Evolutionary conservation across 2,888 invertebrate genomes (phyloP).

Genomic region (Parasteatoda lunata): DNA sequence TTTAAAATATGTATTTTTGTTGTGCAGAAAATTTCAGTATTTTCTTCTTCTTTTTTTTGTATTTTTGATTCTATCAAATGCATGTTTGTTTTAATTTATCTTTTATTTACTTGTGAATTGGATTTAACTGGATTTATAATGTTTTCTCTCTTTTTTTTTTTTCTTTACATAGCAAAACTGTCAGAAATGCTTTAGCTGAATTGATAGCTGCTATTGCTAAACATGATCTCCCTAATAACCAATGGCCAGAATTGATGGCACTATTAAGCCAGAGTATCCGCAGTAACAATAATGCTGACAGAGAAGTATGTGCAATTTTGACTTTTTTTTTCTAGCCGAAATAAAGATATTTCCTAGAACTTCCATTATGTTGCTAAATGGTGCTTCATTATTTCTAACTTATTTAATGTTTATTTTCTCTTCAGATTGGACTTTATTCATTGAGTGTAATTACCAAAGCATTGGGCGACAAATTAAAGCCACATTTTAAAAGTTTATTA

Average conservation of each 20-base stretch:
- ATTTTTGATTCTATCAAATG: neutral
- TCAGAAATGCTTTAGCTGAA: slow-evolving; percentile 82
- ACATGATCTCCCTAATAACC: slow-evolving; percentile 81
- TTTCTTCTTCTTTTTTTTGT: too few relatives aligned
- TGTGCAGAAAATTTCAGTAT: too few relatives aligned
- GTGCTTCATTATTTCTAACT: slow-evolving; percentile 15
- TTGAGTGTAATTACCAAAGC: slow-evolving; percentile 82
- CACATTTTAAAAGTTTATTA: slow-evolving; percentile 80
- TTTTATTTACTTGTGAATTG: neutral
- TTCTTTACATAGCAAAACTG: slow-evolving; percentile 76
- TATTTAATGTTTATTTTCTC: slow-evolving; percentile 21
- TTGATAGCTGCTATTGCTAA: slow-evolving; percentile 83
- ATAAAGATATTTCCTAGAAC: neutral
- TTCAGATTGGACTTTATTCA: slow-evolving; percentile 80
- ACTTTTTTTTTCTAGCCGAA: neutral
- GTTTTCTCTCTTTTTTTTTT: neutral
- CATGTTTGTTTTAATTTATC: neutral
- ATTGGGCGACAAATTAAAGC: slow-evolving; percentile 81
- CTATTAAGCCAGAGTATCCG: slow-evolving; percentile 79
- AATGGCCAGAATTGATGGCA: slow-evolving; percentile 81
- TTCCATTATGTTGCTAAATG: slow-evolving; percentile 6
- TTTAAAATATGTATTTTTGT: too few relatives aligned
- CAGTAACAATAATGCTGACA: slow-evolving; percentile 78
- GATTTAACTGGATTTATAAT: neutral
- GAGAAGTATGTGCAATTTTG: slow-evolving; percentile 77